Conservation (phyloP, 2,797 vertebrate genomes). For the Pyrocephalus nanus region DNA sequence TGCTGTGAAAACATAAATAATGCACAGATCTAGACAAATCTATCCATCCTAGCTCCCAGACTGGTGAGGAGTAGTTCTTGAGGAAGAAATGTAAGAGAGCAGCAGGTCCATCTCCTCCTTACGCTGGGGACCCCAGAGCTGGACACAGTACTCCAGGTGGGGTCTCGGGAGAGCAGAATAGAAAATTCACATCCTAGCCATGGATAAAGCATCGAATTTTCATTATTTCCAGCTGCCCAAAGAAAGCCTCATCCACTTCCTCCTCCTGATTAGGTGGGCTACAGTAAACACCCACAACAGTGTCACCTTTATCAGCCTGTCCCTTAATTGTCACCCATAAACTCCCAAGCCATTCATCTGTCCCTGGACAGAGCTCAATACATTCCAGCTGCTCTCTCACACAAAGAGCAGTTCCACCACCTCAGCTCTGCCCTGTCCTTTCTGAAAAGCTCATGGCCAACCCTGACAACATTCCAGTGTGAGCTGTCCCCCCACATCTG, state of each 20-base stretch:
- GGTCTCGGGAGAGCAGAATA: rapidly evolving
- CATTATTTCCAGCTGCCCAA: not conserved
- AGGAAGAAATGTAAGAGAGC: not conserved
- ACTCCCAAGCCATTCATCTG: not conserved
- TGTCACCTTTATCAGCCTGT: not conserved
- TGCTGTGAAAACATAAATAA: not conserved
- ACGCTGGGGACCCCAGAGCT: not conserved
- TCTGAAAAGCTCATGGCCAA: not conserved
- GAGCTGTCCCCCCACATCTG: not conserved
- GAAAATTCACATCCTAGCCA: not conserved
- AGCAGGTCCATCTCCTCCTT: not conserved
- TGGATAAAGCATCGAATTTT: not conserved
- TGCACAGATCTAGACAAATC: not conserved
- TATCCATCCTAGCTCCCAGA: not conserved
- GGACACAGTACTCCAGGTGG: not conserved
- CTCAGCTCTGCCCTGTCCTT: not conserved
- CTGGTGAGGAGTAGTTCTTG: not conserved
- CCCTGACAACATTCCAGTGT: not conserved
- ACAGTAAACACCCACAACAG: not conserved
- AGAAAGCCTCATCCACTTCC: not conserved
- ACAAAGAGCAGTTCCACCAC: not conserved
- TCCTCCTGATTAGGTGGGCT: not conserved
- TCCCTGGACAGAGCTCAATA: not conserved
- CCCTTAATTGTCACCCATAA: not conserved
- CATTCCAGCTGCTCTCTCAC: not conserved